Base-by-base conservation (phyloP, 2,888 invertebrate species). In the Lacanobia oleracea region DNA sequence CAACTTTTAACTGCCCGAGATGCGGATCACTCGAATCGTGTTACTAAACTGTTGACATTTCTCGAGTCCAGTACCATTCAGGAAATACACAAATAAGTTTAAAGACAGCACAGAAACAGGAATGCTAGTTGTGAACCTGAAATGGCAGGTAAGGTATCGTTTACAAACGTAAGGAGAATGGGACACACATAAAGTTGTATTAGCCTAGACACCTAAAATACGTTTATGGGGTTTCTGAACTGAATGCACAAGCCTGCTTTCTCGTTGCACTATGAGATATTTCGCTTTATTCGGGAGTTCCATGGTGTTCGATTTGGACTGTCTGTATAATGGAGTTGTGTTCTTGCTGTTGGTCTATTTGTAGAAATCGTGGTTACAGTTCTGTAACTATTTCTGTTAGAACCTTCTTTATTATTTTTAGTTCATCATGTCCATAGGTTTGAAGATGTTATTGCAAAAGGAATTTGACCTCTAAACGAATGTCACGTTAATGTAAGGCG, bases 181-280 rank as follows among this genome's bases (percentile, higher is more conserved):
- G 60, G 59, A 66, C 23, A 50, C 57, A 59, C 73, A 73, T 77
- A 69, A 78, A 79, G 21, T 66, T 63, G 45, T 50, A 68, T 59
- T 59, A 60, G 54, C 65, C 65, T 68, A 65, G 77, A 78, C 74
- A 74, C 23, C 48, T 79, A 62, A 78, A 65, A 68, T 66, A 74
- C 59, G 74, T 78, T 77, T 79, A 74, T 79, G 57, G 61, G 77
- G 68, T 68, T 74, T 65, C 53, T 62, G 64, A 78, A 68, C 77
- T 60, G 33, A 50, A 60, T 45, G 21, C 53, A 56, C 43, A 53
- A 51, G 48, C 64, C 33, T 14, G 76, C 54, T 77, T 77, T 61
- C 71, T 61, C 60, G 37, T 51, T 56, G 27, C 18, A 61, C 21
- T 61, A 60, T 61, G 7, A 18, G 51, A 51, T 67, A 65, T 77